phyloP scores from a whole-genome alignment of 1,140 invertebrate species.

The Oedothorax gibbosus region DNA sequence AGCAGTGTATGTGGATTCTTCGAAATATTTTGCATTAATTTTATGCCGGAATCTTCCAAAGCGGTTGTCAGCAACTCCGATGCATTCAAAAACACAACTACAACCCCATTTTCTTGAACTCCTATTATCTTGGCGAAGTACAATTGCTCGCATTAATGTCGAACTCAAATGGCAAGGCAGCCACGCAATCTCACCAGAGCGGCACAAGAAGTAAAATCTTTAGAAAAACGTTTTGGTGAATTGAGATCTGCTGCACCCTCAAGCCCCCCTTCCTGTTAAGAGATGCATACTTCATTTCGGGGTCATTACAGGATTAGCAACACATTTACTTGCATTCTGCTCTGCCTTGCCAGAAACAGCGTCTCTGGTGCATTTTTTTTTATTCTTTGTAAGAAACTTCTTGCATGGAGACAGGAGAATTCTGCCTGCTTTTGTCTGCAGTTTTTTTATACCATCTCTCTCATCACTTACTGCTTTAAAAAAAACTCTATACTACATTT shows the following conservation, averaged over 20 bases:
- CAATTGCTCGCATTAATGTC: too few relatives aligned
- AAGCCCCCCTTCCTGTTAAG: constrained; percentile 13
- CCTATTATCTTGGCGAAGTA: too few relatives aligned
- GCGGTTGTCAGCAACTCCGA: too few relatives aligned
- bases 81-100: too few relatives aligned
- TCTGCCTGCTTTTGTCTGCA: constrained; percentile 32
- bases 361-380: constrained; percentile 12
- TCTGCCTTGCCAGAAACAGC: constrained; percentile 7
- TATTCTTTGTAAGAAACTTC: neutral
- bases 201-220: neutral
- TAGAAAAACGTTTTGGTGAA: constrained; percentile 9
- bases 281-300: constrained; percentile 51
- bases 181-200: too few relatives aligned
- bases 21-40: too few relatives aligned
- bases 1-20: too few relatives aligned
- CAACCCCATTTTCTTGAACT: too few relatives aligned
- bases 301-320: constrained; percentile 60
- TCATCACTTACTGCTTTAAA: neutral
- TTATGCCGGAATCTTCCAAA: too few relatives aligned
- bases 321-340: constrained; percentile 54
- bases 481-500: neutral
- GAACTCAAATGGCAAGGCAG: too few relatives aligned
- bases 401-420: constrained; percentile 15
- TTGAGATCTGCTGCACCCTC: constrained; percentile 35
- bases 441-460: constrained; percentile 27